Conservation (phyloP, 2,888 invertebrate genomes). For the Steromphala cineraria region DNA sequence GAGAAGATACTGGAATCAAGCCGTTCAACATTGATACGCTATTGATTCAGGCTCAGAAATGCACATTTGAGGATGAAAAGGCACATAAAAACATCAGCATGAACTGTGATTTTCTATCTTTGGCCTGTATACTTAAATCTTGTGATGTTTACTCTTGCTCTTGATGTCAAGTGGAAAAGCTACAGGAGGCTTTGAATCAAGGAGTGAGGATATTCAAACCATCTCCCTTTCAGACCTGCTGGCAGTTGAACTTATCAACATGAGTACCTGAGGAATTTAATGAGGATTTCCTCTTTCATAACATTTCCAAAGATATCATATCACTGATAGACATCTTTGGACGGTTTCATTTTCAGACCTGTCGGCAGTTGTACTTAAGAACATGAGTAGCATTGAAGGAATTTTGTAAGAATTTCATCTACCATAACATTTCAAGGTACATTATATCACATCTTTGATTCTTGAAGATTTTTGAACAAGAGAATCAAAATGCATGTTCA, state of each 20-base stretch:
- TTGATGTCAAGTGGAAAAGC: not conserved
- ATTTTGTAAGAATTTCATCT: not conserved
- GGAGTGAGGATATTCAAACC: not conserved
- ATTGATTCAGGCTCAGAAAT: too few species aligned
- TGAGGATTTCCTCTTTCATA: not conserved
- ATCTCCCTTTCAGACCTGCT: not conserved
- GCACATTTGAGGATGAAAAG: too few species aligned
- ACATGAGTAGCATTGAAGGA: not conserved
- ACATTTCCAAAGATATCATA: not conserved
- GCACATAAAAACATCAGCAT: too few species aligned
- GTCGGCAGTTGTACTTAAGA: not conserved
- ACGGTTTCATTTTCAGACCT: too few species aligned
- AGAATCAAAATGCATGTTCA: conserved; percentile 88
- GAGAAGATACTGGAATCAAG: too few species aligned
- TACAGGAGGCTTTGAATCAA: not conserved
- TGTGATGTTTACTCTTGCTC: not conserved
- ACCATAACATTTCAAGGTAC: not conserved
- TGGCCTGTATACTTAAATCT: not conserved
- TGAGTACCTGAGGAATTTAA: not conserved
- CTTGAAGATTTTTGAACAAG: too few species aligned
- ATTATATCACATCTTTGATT: not conserved
- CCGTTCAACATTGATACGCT: too few species aligned
- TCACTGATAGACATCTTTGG: not conserved
- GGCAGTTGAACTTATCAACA: not conserved
- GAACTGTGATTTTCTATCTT: not conserved